phyloP scores from a whole-genome alignment of 2,113 vertebrate species.

The Chroicocephalus ridibundus region DNA sequence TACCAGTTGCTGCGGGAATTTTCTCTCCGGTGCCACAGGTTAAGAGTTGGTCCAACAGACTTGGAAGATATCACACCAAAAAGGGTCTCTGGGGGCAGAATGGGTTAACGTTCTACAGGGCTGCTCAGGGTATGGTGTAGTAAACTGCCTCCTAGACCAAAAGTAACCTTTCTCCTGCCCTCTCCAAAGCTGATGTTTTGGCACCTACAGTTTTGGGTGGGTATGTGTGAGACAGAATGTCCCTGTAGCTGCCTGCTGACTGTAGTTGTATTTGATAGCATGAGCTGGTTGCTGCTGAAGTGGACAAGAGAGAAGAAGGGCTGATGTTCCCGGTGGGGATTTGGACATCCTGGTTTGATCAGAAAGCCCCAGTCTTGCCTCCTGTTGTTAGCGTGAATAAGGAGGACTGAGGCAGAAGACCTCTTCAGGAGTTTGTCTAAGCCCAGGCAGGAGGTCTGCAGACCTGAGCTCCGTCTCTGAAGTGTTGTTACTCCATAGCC shows the following conservation, averaged over 20 bases:
- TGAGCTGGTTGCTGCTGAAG: not conserved
- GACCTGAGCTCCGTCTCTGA: rapidly evolving
- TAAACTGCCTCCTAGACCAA: not conserved
- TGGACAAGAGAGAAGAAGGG: not conserved
- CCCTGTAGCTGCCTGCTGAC: not conserved
- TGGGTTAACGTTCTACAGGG: not conserved
- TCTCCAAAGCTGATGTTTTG: not conserved
- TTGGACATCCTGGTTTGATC: not conserved
- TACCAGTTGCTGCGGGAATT: not conserved
- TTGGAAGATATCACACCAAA: not conserved
- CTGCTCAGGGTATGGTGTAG: not conserved
- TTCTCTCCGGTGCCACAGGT: not conserved
- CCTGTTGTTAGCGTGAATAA: not conserved
- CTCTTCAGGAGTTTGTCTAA: not conserved
- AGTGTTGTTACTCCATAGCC: not conserved
- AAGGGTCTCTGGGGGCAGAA: not conserved
- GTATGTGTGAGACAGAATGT: not conserved
- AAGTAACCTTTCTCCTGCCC: not conserved
- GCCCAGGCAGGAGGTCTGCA: not conserved
- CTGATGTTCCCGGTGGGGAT: not conserved
- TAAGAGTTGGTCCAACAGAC: not conserved
- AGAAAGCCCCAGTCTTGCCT: not conserved
- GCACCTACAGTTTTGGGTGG: not conserved
- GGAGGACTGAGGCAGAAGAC: not conserved
- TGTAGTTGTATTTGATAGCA: not conserved